Evolutionary conservation across 2,113 vertebrate genomes (phyloP).

Genomic region (Nipponia nippon): DNA sequence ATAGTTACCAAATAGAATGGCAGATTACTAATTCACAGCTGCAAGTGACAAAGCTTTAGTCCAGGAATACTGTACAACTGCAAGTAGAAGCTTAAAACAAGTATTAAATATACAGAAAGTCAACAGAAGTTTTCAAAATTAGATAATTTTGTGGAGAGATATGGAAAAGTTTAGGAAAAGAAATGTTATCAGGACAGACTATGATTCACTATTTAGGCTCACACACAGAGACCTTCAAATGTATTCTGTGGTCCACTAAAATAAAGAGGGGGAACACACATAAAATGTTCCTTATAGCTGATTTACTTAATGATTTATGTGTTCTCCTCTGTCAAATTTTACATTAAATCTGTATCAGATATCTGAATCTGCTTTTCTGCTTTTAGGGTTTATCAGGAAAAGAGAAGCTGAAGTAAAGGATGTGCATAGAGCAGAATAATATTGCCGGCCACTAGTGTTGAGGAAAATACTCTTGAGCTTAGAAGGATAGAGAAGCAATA

Average conservation of each 20-base stretch:
- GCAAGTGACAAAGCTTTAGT: not conserved
- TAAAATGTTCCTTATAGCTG: not conserved
- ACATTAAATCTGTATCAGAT: not conserved
- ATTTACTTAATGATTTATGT: not conserved
- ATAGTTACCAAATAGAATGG: not conserved
- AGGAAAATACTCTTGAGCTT: not conserved
- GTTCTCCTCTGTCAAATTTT: not conserved
- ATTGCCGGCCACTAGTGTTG: not conserved
- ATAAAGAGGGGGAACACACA: not conserved
- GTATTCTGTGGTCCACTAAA: not conserved
- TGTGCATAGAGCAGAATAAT: not conserved
- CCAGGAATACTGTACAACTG: not conserved
- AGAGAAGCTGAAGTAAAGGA: not conserved
- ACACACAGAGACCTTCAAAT: not conserved
- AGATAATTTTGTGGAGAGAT: not conserved
- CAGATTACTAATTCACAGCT: not conserved
- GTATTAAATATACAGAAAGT: not conserved
- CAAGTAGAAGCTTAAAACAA: not conserved
- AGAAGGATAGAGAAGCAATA: not conserved
- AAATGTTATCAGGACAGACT: not conserved
- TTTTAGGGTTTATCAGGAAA: not conserved
- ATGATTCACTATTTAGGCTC: slow-evolving; percentile 48
- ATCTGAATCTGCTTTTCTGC: not conserved
- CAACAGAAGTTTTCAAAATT: slow-evolving; percentile 38
- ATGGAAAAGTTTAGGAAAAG: not conserved